Evolutionary conservation across 2,113 vertebrate species (phyloP).

Genomic region (Crocuta crocuta): DNA sequence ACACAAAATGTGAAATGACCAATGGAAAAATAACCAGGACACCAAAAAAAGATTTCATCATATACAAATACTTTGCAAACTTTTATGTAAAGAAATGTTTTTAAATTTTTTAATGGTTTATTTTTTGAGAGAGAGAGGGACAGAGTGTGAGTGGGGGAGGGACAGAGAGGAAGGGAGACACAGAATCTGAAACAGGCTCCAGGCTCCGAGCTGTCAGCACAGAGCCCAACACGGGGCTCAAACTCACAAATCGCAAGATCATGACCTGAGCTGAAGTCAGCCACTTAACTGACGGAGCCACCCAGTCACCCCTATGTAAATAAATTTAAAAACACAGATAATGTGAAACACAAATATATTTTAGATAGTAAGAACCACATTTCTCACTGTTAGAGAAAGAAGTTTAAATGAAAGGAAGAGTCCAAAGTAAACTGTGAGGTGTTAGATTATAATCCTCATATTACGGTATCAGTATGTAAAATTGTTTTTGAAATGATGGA

Average conservation of each 20-base stretch:
- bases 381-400: background rate
- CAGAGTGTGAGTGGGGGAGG: no score
- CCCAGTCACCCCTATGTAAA: background rate
- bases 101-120: no score
- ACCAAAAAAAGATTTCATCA: background rate
- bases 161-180: no score
- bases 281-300: no score
- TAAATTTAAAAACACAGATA: background rate
- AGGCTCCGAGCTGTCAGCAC: no score
- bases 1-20: background rate
- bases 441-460: background rate
- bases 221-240: no score
- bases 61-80: background rate
- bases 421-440: background rate
- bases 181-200: no score
- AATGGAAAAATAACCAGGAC: background rate
- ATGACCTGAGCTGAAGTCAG: no score
- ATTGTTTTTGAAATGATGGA: background rate
- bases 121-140: no score
- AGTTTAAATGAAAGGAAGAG: background rate
- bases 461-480: background rate
- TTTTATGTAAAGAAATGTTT: constrained; percentile 1
- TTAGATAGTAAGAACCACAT: background rate
- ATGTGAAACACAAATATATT: background rate
- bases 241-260: no score